Conservation (phyloP, 2,113 vertebrate genomes). For the Spizaetus ornatus region DNA sequence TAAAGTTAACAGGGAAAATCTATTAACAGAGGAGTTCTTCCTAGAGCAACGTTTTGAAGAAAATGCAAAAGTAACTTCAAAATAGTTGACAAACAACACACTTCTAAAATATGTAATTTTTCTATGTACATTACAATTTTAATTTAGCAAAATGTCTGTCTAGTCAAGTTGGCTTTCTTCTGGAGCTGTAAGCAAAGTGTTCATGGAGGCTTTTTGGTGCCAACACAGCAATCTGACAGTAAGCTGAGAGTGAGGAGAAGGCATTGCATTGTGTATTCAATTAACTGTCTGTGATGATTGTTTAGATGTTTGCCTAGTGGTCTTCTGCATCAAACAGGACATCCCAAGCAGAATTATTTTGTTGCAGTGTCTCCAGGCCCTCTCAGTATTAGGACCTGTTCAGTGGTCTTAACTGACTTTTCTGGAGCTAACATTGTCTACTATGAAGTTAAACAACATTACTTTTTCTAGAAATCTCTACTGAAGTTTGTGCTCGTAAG, state of each 20-base stretch:
- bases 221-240: neutral
- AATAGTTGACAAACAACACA: neutral
- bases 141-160: neutral
- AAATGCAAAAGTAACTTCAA: neutral
- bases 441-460: neutral
- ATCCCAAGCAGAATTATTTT: neutral
- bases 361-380: neutral
- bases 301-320: neutral
- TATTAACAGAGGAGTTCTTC: neutral
- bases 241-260: neutral
- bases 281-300: fast-evolving
- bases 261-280: neutral
- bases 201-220: neutral
- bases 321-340: neutral
- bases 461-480: neutral
- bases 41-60: neutral
- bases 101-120: neutral
- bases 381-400: neutral
- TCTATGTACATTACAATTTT: neutral
- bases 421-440: neutral
- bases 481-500: neutral
- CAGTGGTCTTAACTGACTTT: neutral
- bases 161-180: neutral
- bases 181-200: neutral
- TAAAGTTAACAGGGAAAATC: neutral